These are phyloP conservation scores for Acleris sparsana DNA, from an alignment of 2,888 invertebrate genomes.

Conservation along the genomic window DNA sequence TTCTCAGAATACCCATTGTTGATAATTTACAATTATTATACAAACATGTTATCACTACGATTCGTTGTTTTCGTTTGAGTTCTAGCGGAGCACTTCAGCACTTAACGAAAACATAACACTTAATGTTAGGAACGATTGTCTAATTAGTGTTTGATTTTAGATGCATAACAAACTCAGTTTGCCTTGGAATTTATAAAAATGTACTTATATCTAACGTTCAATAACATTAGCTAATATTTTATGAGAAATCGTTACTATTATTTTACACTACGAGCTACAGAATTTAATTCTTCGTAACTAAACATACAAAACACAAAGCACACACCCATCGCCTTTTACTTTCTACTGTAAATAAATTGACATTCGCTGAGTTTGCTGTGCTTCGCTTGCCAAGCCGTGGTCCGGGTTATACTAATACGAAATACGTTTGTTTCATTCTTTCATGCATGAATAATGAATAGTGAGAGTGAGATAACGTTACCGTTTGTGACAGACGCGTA, in stretches of 20 bases:
- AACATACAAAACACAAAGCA: constrained; percentile 60
- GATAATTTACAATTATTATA: constrained; percentile 35
- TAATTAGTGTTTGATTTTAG: constrained; percentile 38
- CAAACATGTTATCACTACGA: constrained; percentile 30
- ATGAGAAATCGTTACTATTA: constrained; percentile 20
- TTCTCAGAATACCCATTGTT: constrained; percentile 54
- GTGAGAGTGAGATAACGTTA: constrained; percentile 13
- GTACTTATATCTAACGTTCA: constrained; percentile 39
- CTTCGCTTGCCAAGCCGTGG: constrained; percentile 20
- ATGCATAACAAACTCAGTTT: constrained; percentile 36
- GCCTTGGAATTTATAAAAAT: constrained; percentile 38
- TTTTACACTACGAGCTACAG: constrained; percentile 40
- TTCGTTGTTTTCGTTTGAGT: constrained; percentile 35
- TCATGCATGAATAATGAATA: not conserved
- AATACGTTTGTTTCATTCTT: not conserved
- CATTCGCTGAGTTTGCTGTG: constrained; percentile 39
- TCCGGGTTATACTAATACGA: constrained; percentile 8
- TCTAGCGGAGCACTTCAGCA: constrained; percentile 34
- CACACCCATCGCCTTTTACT: constrained; percentile 76
- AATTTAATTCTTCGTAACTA: constrained; percentile 49
- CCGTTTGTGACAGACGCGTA: not conserved
- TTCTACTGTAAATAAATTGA: constrained; percentile 70
- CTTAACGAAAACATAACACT: constrained; percentile 37
- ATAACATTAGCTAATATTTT: constrained; percentile 23
- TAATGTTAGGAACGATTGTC: constrained; percentile 28